Percentiles rank a stretch among this genome's conserved stretches.
These are phyloP conservation scores for Nycticorax nycticorax DNA, from an alignment of 2,113 vertebrate genomes.

Conservation along the genomic window DNA sequence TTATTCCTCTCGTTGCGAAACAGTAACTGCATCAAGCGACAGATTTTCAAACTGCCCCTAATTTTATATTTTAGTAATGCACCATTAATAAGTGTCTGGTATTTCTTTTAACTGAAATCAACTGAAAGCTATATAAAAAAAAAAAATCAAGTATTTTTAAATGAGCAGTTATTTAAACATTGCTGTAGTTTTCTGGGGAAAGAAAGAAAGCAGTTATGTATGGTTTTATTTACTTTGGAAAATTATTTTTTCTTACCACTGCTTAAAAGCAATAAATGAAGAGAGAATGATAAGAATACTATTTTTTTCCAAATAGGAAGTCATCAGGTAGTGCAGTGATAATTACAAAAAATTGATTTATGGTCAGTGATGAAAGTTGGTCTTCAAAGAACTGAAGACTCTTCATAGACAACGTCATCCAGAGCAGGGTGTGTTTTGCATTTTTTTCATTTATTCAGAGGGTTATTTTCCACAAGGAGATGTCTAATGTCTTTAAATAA, in stretches of 20 bases:
- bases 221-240: background rate
- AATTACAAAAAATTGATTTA: slow-evolving; percentile 17
- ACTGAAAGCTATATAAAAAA: background rate
- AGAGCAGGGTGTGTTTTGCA: background rate
- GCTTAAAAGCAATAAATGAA: slow-evolving; percentile 16
- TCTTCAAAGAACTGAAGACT: background rate
- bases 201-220: background rate
- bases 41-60: slow-evolving; percentile 31
- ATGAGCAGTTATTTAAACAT: slow-evolving; percentile 17
- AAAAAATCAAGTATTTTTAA: background rate
- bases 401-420: background rate
- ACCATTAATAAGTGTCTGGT: slow-evolving; percentile 40
- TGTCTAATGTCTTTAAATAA: background rate
- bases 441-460: background rate
- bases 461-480: background rate
- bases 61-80: slow-evolving; percentile 36
- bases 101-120: slow-evolving; percentile 57
- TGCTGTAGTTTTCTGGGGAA: rapidly evolving
- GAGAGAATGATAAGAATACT: background rate
- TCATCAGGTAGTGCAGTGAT: background rate
- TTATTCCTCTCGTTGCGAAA: slow-evolving; percentile 42
- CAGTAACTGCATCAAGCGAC: slow-evolving; percentile 15
- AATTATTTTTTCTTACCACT: background rate
- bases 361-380: background rate
- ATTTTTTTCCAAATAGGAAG: background rate